Percentiles rank a stretch among this genome's conserved stretches.
Evolutionary conservation across 2,113 vertebrate species (phyloP).

Genomic region (Bos javanicus): DNA sequence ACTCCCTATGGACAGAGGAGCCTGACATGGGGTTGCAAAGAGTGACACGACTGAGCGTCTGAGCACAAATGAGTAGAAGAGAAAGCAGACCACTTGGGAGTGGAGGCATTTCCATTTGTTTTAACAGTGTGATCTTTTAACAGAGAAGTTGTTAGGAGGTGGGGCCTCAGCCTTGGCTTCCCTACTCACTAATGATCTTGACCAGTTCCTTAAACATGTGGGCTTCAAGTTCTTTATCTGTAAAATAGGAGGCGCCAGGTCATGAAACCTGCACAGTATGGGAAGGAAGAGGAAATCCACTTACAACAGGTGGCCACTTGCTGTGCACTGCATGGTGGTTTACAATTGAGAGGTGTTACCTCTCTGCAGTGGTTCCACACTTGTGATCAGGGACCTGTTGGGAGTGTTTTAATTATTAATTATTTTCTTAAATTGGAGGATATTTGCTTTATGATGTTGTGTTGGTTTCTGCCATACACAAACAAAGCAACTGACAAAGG

Average conservation of each 20-base stretch:
- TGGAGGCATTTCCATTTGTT: not conserved
- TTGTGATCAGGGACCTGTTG: not conserved
- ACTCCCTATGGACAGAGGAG: not conserved
- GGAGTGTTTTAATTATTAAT: not conserved
- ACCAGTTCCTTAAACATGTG: not conserved
- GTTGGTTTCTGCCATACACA: not conserved
- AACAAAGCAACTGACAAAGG: not conserved
- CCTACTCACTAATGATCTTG: not conserved
- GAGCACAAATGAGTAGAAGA: not conserved
- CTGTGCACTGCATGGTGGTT: fast-evolving
- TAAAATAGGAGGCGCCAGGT: not conserved
- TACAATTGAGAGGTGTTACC: fast-evolving
- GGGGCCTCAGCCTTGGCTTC: too few relatives aligned
- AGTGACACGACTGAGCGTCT: not conserved
- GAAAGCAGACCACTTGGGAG: too few relatives aligned
- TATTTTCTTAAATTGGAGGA: not conserved
- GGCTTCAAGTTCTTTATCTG: not conserved
- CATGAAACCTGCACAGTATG: not conserved
- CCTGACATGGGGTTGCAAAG: not conserved
- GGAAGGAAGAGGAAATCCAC: not conserved
- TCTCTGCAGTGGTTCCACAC: fast-evolving
- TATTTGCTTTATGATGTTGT: not conserved
- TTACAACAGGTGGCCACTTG: not conserved
- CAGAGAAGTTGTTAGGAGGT: not conserved
- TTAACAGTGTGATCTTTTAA: not conserved